phyloP scores from a whole-genome alignment of 2,797 vertebrate species.

The Gymnoscopelus braueri region DNA sequence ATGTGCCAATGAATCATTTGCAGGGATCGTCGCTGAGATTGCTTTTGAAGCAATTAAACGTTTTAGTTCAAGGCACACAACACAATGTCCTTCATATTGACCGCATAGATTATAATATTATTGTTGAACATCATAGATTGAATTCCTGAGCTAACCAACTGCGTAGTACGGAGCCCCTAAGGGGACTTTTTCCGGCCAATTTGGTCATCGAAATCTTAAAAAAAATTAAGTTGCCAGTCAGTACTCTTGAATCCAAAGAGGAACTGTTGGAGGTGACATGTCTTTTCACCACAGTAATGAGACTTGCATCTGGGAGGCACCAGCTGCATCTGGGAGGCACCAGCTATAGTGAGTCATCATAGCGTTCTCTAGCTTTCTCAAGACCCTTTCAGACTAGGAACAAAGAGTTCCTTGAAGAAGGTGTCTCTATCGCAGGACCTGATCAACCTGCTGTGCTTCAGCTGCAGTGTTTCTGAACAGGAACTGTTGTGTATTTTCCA shows the following conservation, averaged over 20 bases:
- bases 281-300: neutral
- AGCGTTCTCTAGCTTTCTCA: neutral
- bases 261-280: neutral
- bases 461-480: constrained; percentile 15
- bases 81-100: no score
- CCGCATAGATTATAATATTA: no score
- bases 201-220: no score
- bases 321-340: no score
- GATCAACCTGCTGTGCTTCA: constrained; percentile 38
- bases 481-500: constrained; percentile 14
- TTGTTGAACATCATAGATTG: no score
- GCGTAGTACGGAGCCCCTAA: no score
- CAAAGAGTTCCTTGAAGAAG: neutral
- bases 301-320: no score
- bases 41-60: constrained; percentile 34
- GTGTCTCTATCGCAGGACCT: constrained; percentile 17
- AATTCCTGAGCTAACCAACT: no score
- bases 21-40: constrained; percentile 32
- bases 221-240: no score
- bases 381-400: neutral
- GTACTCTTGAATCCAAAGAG: neutral
- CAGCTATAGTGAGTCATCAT: no score
- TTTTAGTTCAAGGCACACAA: no score
- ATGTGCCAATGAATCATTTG: constrained; percentile 55
- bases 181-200: no score